Evolutionary conservation across 2,888 invertebrate genomes (phyloP).

Genomic region (Acanthoscelides obtectus): DNA sequence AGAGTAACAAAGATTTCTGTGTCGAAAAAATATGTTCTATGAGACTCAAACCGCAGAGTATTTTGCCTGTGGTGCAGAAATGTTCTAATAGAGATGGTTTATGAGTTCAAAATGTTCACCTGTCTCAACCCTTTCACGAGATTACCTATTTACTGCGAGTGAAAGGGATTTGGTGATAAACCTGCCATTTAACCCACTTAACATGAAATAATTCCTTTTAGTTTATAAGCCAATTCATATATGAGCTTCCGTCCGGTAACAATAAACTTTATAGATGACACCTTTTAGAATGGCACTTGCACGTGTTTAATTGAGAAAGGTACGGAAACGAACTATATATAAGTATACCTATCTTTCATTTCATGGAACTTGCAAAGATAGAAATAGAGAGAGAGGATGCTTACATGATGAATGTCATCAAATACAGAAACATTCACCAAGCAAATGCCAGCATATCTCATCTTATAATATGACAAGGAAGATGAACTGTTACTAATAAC

Average conservation of each 20-base stretch:
- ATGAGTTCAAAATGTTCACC: too few relatives aligned
- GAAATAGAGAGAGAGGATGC: neutral
- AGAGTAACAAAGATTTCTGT: too few relatives aligned
- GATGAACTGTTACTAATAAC: neutral
- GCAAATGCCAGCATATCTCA: neutral
- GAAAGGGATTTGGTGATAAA: neutral
- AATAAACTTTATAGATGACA: neutral
- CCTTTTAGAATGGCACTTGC: neutral
- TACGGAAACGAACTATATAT: neutral
- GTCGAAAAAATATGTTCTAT: too few relatives aligned
- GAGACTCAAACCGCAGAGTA: too few relatives aligned
- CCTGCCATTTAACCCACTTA: neutral
- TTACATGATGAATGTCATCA: neutral
- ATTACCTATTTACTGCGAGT: neutral
- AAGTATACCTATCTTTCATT: neutral
- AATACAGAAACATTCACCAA: neutral
- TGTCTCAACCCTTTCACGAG: too few relatives aligned
- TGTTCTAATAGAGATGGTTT: too few relatives aligned
- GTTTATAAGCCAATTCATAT: neutral
- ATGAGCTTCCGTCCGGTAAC: neutral
- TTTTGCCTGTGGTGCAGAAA: too few relatives aligned
- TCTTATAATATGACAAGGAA: neutral
- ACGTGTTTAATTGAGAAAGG: neutral
- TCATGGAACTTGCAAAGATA: neutral
- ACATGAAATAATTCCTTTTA: neutral